Evolutionary conservation across 2,797 vertebrate genomes (phyloP).

Genomic region (Discoglossus pictus): DNA sequence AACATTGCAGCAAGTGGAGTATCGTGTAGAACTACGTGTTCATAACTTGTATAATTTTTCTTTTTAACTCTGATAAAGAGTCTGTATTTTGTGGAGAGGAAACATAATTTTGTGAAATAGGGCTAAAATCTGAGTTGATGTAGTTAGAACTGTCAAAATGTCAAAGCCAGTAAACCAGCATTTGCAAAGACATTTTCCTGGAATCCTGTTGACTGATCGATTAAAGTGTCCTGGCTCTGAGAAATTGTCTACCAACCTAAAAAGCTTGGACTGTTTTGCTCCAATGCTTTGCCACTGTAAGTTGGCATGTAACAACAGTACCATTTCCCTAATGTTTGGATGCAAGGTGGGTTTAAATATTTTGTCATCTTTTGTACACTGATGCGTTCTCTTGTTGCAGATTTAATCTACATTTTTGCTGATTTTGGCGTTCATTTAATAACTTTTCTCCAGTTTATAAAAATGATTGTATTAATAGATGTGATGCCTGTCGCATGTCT

Average conservation of each 20-base stretch:
- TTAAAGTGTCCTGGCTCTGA: constrained; percentile 71
- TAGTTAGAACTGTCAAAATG: too few relatives aligned
- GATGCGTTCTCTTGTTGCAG: constrained; percentile 11
- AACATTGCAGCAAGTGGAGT: constrained; percentile 61
- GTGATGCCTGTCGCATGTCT: too few relatives aligned
- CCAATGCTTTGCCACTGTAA: constrained; percentile 87
- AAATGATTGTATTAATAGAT: too few relatives aligned
- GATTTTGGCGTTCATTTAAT: too few relatives aligned
- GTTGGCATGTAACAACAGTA: constrained; percentile 85
- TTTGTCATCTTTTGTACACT: constrained; percentile 55
- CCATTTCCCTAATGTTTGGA: constrained; percentile 87
- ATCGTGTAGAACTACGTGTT: background rate
- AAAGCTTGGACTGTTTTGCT: constrained; percentile 85
- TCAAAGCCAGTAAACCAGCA: constrained; percentile 76
- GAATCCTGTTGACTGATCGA: constrained; percentile 64
- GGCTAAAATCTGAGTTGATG: too few relatives aligned
- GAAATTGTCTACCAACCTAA: constrained; percentile 78
- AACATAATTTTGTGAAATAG: too few relatives aligned
- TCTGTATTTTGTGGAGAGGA: too few relatives aligned
- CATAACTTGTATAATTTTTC: background rate
- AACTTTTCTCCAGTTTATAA: too few relatives aligned
- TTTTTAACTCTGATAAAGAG: constrained; percentile 76
- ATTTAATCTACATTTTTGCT: too few relatives aligned
- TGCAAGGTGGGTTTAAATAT: constrained; percentile 81
- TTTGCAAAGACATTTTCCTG: constrained; percentile 70